phyloP scores from a whole-genome alignment of 2,888 invertebrate species.

The Conomelus anceps region DNA sequence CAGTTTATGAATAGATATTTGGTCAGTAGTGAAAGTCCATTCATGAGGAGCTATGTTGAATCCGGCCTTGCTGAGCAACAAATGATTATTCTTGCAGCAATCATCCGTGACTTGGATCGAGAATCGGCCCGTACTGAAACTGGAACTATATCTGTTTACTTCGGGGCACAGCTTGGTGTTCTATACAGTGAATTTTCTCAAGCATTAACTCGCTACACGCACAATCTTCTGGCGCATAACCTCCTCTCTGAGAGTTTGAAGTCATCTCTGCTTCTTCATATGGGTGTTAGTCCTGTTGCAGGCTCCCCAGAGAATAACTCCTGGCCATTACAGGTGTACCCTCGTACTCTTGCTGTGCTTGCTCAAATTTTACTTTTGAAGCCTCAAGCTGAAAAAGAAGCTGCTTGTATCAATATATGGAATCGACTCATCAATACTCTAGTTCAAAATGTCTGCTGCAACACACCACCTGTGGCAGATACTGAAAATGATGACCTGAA shows the following conservation, averaged over 20 bases:
- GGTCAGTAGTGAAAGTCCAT: slow-evolving; percentile 61
- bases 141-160: slow-evolving; percentile 67
- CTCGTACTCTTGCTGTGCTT: slow-evolving; percentile 70
- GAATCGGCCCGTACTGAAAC: slow-evolving; percentile 80
- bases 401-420: slow-evolving; percentile 86
- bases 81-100: slow-evolving; percentile 78
- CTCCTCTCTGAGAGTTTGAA: slow-evolving; percentile 61
- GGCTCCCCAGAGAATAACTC: slow-evolving; percentile 52
- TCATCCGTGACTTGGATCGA: slow-evolving; percentile 83
- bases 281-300: slow-evolving; percentile 65
- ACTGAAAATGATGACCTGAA: slow-evolving; percentile 82
- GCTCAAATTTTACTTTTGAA: slow-evolving; percentile 79
- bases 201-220: slow-evolving; percentile 68
- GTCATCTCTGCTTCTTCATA: slow-evolving; percentile 61
- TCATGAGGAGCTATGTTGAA: slow-evolving; percentile 59
- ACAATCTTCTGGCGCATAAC: slow-evolving; percentile 65
- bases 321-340: slow-evolving; percentile 73
- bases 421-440: slow-evolving; percentile 81
- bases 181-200: slow-evolving; percentile 70
- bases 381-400: slow-evolving; percentile 79
- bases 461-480: slow-evolving; percentile 52
- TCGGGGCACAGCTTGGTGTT: slow-evolving; percentile 61
- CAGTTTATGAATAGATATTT: slow-evolving; percentile 76
- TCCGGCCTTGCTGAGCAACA: slow-evolving; percentile 77
- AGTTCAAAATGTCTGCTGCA: slow-evolving; percentile 72